A percentile compares a stretch with the other conserved stretches of the same genome.
Conservation (phyloP, 2,797 vertebrate genomes). For the Rhynchotus rufescens region DNA sequence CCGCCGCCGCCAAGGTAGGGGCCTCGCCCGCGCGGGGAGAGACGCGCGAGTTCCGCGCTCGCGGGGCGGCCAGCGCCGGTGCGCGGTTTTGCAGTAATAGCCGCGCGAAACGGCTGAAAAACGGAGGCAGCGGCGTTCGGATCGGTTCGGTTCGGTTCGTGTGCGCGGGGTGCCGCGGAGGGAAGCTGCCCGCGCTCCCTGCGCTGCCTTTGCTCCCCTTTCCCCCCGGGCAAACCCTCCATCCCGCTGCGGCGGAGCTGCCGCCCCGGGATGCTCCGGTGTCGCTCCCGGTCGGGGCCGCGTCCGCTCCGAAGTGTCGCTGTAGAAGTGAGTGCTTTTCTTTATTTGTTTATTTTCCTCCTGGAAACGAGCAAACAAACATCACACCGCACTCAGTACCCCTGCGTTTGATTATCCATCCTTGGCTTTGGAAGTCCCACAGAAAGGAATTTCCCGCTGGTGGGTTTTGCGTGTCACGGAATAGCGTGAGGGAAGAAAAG, state of each 20-base stretch:
- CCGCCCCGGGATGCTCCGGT: background rate
- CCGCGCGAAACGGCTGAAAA: background rate
- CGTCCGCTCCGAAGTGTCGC: background rate
- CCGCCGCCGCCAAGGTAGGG: constrained; percentile 89
- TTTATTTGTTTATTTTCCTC: no score
- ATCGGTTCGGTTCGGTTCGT: no score
- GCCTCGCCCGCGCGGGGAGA: background rate
- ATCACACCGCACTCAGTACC: background rate
- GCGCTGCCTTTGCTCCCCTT: background rate
- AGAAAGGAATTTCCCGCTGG: background rate
- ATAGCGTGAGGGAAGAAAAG: background rate
- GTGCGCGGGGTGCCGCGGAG: background rate
- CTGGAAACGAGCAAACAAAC: background rate
- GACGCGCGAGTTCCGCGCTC: background rate
- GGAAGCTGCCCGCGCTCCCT: background rate
- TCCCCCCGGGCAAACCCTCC: background rate
- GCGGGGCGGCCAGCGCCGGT: background rate
- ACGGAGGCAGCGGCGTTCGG: no score
- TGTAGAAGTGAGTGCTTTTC: background rate
- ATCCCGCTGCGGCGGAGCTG: background rate
- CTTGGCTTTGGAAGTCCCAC: background rate
- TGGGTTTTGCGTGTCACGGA: background rate
- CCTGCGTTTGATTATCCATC: background rate
- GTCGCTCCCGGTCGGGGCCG: constrained; percentile 6
- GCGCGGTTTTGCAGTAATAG: no score